Conservation (phyloP, 2,797 vertebrate genomes). For the Fratercula arctica region DNA sequence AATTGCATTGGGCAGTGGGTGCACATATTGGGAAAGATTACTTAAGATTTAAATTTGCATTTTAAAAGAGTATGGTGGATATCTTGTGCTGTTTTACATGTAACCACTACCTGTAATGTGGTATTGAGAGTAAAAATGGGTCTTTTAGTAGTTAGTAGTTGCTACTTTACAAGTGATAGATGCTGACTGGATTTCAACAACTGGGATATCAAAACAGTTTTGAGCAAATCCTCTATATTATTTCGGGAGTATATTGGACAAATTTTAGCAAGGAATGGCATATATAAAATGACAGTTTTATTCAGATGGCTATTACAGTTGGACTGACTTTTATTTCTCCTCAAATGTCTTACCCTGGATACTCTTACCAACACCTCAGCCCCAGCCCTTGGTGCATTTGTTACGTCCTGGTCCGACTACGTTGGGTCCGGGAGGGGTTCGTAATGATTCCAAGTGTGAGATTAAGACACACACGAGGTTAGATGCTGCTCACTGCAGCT, state of each 20-base stretch:
- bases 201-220: neutral
- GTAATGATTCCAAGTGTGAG: too few relatives aligned
- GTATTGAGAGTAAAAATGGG: slow-evolving; percentile 37
- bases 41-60: slow-evolving; percentile 34
- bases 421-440: too few relatives aligned
- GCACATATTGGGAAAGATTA: slow-evolving; percentile 36
- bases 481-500: too few relatives aligned
- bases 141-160: slow-evolving; percentile 37
- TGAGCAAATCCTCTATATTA: neutral
- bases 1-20: slow-evolving; percentile 43
- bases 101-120: neutral
- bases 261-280: neutral
- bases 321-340: neutral
- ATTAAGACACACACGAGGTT: too few relatives aligned
- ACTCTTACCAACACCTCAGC: neutral
- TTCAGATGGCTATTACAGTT: neutral
- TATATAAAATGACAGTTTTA: neutral
- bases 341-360: neutral
- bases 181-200: slow-evolving; percentile 63
- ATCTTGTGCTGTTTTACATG: slow-evolving; percentile 16
- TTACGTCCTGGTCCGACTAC: too few relatives aligned
- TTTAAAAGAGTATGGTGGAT: slow-evolving; percentile 39
- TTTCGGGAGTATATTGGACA: neutral
- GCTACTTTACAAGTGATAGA: slow-evolving; percentile 47
- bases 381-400: neutral